Evolutionary conservation across 2,888 invertebrate species (phyloP).

Genomic region (Caenorhabditis doughertyi): DNA sequence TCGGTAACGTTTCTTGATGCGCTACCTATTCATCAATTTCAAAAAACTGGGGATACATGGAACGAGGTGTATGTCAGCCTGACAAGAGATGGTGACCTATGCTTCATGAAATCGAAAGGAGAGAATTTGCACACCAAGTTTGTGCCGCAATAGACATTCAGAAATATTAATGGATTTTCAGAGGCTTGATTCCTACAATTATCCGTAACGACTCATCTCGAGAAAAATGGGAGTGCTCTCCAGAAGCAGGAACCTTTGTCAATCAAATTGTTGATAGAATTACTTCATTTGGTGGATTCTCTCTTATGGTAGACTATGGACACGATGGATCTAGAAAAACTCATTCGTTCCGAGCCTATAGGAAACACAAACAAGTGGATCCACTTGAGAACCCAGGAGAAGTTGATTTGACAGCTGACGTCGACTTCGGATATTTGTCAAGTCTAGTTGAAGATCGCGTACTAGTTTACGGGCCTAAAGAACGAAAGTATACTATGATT

Average conservation of each 20-base stretch:
- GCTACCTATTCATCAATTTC: slow-evolving; percentile 94
- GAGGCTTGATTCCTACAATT: slow-evolving; percentile 74
- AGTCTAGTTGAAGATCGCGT: slow-evolving; percentile 82
- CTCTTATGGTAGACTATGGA: slow-evolving; percentile 95
- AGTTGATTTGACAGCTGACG: slow-evolving; percentile 98
- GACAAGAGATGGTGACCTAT: slow-evolving; percentile 50
- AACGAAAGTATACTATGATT: slow-evolving; percentile 87
- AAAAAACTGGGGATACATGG: slow-evolving; percentile 85
- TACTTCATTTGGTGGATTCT: slow-evolving; percentile 89
- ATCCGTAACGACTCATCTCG: slow-evolving; percentile 72
- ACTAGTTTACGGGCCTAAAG: slow-evolving; percentile 90
- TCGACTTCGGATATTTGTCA: slow-evolving; percentile 91
- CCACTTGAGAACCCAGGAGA: slow-evolving; percentile 91
- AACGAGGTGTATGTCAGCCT: slow-evolving; percentile 87
- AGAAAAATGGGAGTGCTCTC: slow-evolving; percentile 88
- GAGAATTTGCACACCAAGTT: slow-evolving; percentile 80
- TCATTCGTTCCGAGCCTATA: slow-evolving; percentile 83
- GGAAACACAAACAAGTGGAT: slow-evolving; percentile 90
- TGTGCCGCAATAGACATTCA: background rate
- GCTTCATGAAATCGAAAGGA: slow-evolving; percentile 77
- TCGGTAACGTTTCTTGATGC: slow-evolving; percentile 99
- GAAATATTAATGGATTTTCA: too few species aligned
- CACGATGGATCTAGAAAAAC: slow-evolving; percentile 87
- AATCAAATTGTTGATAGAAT: slow-evolving; percentile 79
- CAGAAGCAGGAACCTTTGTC: slow-evolving; percentile 86